Conservation (phyloP, 2,797 vertebrate species). For the Leptodactylus fallax region DNA sequence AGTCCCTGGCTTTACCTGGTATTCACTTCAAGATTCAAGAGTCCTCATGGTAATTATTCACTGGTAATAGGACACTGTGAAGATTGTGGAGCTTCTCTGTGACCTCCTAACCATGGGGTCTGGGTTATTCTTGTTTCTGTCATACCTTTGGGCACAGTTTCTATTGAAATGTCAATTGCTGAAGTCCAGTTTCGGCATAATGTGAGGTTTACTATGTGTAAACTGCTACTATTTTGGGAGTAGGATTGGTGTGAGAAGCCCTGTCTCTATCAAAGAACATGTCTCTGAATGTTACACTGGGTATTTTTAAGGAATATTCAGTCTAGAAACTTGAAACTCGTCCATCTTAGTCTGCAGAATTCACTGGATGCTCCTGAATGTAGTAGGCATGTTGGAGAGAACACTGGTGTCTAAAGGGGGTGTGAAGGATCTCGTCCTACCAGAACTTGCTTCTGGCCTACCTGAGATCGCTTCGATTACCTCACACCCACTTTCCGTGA, state of each 20-base stretch:
- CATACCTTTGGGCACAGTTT: background rate
- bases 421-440: too few species aligned
- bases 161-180: background rate
- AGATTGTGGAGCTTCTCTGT: background rate
- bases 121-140: conserved; percentile 48
- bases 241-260: background rate
- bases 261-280: too few species aligned
- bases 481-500: too few species aligned
- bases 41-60: background rate
- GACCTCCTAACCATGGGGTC: conserved; percentile 18
- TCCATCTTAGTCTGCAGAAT: too few species aligned
- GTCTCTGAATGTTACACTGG: background rate
- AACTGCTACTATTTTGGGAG: background rate
- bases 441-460: too few species aligned
- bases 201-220: background rate
- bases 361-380: too few species aligned
- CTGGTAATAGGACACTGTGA: conserved; percentile 37
- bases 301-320: background rate
- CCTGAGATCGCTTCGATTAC: too few species aligned
- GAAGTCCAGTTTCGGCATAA: background rate
- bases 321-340: too few species aligned
- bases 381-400: too few species aligned
- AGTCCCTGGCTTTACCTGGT: conserved; percentile 11
- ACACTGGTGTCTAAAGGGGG: too few species aligned
- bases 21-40: conserved; percentile 13